Base-by-base conservation (phyloP, 1,140 invertebrate species). In the Globodera ellingtonae region DNA sequence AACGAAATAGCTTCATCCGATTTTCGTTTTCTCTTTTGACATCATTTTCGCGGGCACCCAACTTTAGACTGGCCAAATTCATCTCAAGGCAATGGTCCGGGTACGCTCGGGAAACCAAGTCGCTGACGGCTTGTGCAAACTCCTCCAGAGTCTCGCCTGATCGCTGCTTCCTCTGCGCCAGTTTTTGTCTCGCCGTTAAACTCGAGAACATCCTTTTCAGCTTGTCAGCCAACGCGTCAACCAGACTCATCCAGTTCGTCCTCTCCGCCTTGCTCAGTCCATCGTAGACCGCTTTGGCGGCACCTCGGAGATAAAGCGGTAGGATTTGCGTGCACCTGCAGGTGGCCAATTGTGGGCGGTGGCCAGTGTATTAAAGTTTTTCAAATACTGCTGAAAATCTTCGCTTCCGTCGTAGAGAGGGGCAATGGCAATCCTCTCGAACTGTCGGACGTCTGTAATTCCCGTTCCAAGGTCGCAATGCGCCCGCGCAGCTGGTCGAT, bases 281-380 rank as follows among this genome's bases (percentile, higher is more conserved):
- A 0, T 73, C 72, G 24, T 73, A 73, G 5, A 73, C 10, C 9
- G 72, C 72, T 4, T 24, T 21, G 4, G 72, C n/a, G 3, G 72
- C 6, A 0, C 72, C 72, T 59, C 72, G n/a, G 24, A 73, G 46
- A 4, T 48, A 73, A 4, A 73, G 50, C 7, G 72, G 72, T 3
- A 73, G 46, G 7, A 73, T 48, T 59, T 73, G 72, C 21, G 21
- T 21, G 15, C 72, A 73, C 10, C 72, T 6, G 72, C 24, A 1
- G 72, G 72, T 13, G 50, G 10, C 72, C 72, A 73, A 15, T 35
- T 59, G 10, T 73, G 72, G 8, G 44, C 72, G 0, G 72, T 73
- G 4, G 72, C 72, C 7, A 73, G 3, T 13, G 21, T 8, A 35
- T 73, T 73, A 15, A 73, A 73, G 4, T 3, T 4, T 13, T 73